Percentiles rank a stretch among this genome's conserved stretches.
phyloP scores from a whole-genome alignment of 2,888 invertebrate genomes.

The Sarcophaga carnaria region DNA sequence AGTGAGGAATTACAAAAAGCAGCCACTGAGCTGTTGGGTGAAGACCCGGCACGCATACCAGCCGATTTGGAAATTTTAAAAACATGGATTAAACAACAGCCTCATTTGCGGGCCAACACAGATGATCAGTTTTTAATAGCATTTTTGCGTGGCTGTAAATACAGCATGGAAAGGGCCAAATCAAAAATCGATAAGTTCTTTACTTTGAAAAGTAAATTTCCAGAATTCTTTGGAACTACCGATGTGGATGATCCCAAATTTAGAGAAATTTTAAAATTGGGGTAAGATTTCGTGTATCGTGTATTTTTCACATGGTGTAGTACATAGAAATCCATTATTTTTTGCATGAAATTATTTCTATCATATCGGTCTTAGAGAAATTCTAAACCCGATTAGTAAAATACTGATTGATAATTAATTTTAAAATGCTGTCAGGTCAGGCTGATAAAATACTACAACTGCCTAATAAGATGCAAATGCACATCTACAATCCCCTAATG shows the following conservation, averaged over 20 bases:
- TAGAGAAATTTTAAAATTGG: constrained; percentile 74
- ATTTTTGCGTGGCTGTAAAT: constrained; percentile 86
- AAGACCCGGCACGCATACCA: constrained; percentile 78
- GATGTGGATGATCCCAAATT: constrained; percentile 76
- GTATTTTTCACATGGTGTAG: too few relatives aligned
- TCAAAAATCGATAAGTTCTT: constrained; percentile 85
- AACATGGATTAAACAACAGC: constrained; percentile 83
- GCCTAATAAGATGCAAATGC: too few relatives aligned
- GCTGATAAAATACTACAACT: too few relatives aligned
- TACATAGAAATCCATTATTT: too few relatives aligned
- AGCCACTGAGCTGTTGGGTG: constrained; percentile 53
- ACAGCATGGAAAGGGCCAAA: constrained; percentile 85
- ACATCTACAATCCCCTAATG: too few relatives aligned
- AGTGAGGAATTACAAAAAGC: constrained; percentile 54
- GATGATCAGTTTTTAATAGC: constrained; percentile 85
- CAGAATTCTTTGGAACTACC: constrained; percentile 78
- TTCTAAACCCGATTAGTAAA: too few relatives aligned
- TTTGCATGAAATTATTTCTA: too few relatives aligned
- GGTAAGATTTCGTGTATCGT: constrained; percentile 71
- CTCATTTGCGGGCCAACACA: constrained; percentile 80
- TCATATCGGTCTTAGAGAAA: too few relatives aligned
- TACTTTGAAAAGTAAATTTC: constrained; percentile 79
- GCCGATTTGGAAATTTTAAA: constrained; percentile 80
- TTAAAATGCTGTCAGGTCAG: too few relatives aligned
- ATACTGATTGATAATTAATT: too few relatives aligned